Percentiles rank a stretch among this genome's conserved stretches.
phyloP scores from a whole-genome alignment of 2,797 vertebrate genomes.

The Sebastes trivittatus region DNA sequence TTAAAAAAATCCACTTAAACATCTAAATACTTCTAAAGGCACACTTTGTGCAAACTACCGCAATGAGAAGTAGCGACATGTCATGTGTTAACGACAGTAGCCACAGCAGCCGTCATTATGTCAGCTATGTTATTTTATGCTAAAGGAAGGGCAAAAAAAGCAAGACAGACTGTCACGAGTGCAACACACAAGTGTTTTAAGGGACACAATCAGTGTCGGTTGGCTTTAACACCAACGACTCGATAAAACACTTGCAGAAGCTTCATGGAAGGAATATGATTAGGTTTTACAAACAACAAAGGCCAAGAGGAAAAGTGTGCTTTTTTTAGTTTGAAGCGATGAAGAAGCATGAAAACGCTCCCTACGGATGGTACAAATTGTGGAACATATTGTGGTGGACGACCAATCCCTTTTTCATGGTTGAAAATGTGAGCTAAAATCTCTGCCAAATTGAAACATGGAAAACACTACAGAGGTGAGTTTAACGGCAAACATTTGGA shows the following conservation, averaged over 20 bases:
- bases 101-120: constrained; percentile 27
- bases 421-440: not conserved
- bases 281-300: constrained; percentile 26
- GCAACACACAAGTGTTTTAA: constrained; percentile 25
- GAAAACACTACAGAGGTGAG: not conserved
- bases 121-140: constrained; percentile 30
- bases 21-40: not conserved
- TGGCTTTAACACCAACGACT: constrained; percentile 27
- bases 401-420: not conserved
- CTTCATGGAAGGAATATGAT: not conserved
- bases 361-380: not conserved
- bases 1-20: not conserved
- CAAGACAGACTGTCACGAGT: constrained; percentile 2
- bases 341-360: not conserved
- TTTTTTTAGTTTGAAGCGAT: not conserved
- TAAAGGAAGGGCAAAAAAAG: not conserved
- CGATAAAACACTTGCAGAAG: constrained; percentile 8
- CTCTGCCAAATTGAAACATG: not conserved
- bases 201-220: not conserved
- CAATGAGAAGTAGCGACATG: constrained; percentile 13
- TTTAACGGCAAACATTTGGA: not conserved
- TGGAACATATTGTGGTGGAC: not conserved
- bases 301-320: not conserved
- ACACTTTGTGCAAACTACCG: not conserved
- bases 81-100: constrained; percentile 25